Percentiles rank a stretch among this genome's conserved stretches.
Conservation (phyloP, 2,113 vertebrate genomes). For the Gasterosteus aculeatus region DNA sequence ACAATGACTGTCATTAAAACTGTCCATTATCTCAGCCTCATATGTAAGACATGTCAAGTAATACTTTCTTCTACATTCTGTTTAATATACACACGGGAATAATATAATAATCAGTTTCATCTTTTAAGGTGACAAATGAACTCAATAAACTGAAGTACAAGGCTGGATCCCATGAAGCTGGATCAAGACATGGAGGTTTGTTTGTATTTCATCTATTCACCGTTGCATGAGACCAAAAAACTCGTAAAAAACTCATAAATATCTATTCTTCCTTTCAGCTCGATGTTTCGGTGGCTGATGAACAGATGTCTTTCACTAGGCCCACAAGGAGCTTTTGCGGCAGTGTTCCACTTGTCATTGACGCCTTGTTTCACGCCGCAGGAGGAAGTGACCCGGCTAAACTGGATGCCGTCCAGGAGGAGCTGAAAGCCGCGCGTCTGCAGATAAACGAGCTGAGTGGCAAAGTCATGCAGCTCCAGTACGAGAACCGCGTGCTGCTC, state of each 20-base stretch:
- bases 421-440: slow-evolving; percentile 93
- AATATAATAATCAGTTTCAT: slow-evolving; percentile 40
- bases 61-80: not conserved
- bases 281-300: slow-evolving; percentile 7
- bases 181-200: slow-evolving; percentile 74
- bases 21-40: slow-evolving; percentile 1
- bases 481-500: slow-evolving; percentile 96
- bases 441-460: slow-evolving; percentile 98
- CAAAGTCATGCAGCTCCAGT: slow-evolving; percentile 99
- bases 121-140: slow-evolving; percentile 85
- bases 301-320: slow-evolving; percentile 11
- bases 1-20: slow-evolving; percentile 12
- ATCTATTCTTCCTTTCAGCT: not conserved
- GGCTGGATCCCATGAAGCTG: slow-evolving; percentile 86
- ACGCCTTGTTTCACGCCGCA: slow-evolving; percentile 38
- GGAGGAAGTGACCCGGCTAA: slow-evolving; percentile 84
- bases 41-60: not conserved
- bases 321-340: slow-evolving; percentile 16
- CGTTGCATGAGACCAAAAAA: slow-evolving; percentile 1
- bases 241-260: too few species aligned
- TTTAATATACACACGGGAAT: not conserved
- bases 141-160: slow-evolving; percentile 97
- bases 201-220: slow-evolving; percentile 14
- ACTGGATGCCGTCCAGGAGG: slow-evolving; percentile 92
- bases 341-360: slow-evolving; percentile 46